phyloP scores from a whole-genome alignment of 2,888 invertebrate genomes.

The Arctia plantaginis region DNA sequence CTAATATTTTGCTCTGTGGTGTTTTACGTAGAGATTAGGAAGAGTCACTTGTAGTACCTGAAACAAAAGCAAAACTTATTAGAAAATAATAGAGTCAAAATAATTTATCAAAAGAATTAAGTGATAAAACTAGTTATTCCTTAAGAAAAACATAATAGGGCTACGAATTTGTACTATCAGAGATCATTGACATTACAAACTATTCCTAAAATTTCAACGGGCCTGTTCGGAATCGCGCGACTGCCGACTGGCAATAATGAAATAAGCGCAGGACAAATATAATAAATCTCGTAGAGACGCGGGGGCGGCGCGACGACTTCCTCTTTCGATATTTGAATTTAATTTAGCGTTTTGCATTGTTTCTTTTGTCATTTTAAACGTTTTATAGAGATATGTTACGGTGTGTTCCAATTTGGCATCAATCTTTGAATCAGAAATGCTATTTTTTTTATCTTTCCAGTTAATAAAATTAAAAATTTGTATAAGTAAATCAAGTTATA shows the following conservation, averaged over 20 bases:
- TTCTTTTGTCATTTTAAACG: conserved; percentile 68
- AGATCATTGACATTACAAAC: conserved; percentile 57
- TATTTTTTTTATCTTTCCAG: background rate
- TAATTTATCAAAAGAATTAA: background rate
- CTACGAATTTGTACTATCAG: conserved; percentile 43
- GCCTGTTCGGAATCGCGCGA: conserved; percentile 70
- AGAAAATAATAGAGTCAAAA: conserved; percentile 1
- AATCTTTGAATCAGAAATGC: background rate
- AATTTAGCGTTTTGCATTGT: conserved; percentile 82
- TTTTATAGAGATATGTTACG: background rate
- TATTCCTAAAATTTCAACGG: conserved; percentile 68
- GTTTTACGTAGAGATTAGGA: background rate
- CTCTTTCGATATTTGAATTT: conserved; percentile 86
- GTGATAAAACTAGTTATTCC: background rate
- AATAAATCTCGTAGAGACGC: conserved; percentile 84
- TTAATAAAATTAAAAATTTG: background rate
- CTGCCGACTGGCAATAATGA: conserved; percentile 83
- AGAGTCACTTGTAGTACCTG: conserved; percentile 59
- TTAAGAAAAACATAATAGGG: conserved; percentile 26
- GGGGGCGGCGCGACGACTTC: conserved; percentile 81
- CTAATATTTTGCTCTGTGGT: background rate
- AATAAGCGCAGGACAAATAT: conserved; percentile 86
- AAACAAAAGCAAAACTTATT: conserved; percentile 52
- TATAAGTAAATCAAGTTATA: too few relatives aligned
- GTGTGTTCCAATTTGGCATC: conserved; percentile 1